phyloP scores from a whole-genome alignment of 2,797 vertebrate genomes.

The Myoxocephalus aenaeus region DNA sequence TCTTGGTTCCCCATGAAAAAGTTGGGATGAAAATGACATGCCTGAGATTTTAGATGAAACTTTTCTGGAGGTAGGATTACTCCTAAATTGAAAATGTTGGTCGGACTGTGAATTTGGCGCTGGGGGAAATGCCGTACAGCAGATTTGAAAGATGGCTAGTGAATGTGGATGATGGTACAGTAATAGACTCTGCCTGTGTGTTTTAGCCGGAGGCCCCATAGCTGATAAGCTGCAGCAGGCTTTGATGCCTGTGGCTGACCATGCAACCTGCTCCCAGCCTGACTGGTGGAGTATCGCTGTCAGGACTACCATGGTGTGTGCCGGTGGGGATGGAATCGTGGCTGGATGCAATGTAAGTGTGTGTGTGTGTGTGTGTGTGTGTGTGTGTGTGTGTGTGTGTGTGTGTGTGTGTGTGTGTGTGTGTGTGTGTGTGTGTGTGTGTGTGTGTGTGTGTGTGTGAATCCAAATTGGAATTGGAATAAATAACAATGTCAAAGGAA shows the following conservation, averaged over 20 bases:
- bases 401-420: too few relatives aligned
- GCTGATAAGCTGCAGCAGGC: conserved; percentile 92
- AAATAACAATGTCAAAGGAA: conserved; percentile 9
- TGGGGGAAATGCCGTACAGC: conserved; percentile 55
- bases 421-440: too few relatives aligned
- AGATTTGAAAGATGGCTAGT: conserved; percentile 61
- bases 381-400: neutral
- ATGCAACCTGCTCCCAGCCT: conserved; percentile 84
- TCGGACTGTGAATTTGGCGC: conserved; percentile 39
- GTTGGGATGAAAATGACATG: conserved; percentile 51
- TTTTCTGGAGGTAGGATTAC: conserved; percentile 46
- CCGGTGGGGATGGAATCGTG: conserved; percentile 85
- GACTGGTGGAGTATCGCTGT: conserved; percentile 89
- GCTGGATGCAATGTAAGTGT: conserved; percentile 86
- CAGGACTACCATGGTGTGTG: conserved; percentile 82
- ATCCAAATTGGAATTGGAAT: neutral
- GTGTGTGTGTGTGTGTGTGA: too few relatives aligned
- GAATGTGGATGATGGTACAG: conserved; percentile 47
- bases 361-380: conserved; percentile 3
- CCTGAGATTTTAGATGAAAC: conserved; percentile 40
- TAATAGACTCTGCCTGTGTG: conserved; percentile 70
- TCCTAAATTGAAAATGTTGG: conserved; percentile 68
- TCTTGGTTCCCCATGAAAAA: conserved; percentile 24
- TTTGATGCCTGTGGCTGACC: conserved; percentile 89
- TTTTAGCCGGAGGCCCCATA: conserved; percentile 89